Evolutionary conservation across 2,113 vertebrate species (phyloP), one percentile per base, ranked within the genome.

Genomic region (Dryoscopus gambensis): DNA sequence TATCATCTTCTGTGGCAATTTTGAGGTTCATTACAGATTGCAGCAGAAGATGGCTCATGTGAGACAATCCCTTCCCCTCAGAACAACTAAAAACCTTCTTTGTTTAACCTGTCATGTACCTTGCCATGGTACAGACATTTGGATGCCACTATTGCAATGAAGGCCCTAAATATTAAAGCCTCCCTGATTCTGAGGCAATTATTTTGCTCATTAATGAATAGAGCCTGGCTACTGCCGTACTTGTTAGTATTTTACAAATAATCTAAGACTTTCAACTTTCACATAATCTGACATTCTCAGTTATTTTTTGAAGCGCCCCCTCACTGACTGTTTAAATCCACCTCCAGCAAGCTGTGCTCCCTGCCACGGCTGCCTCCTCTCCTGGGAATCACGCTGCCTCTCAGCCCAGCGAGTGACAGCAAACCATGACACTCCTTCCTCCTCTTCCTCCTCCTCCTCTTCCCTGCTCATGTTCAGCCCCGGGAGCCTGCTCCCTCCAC

Each of bases 281-380:
- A 9, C 22, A 42, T 30, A 59, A 23, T 86, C 33, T 86, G 92
- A 73, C 70, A 24, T 64, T 87, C 57, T 71, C 30, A 5, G 49
- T 37, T 88, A 23, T 83, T 80, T 94, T 95, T 73, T 77, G 33
- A 78, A 81, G 76, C 89, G 50, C 42, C 44, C 47, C 68, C 55
- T 89, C 4, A 2, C 42, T 9, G 22, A 10, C 76, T 97, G 77
- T 87, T 89, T 67, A 74, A 87, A 68, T 75, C 92, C 78, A 75
- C 82, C 92, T 71, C 90, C 81, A 84, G 62, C 78, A 95, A 96
- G 84, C 94, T 91, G 84, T 91, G 84, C 25, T 94, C 91, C 52
- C 44, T 56, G 47, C 55, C 50, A 17, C 6, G 37, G 35, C 90
- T 93, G 69, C 64, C 87, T 63, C 81, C 77, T 71, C 64, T 74